Conservation (phyloP, 2,113 vertebrate species). For the Archilochus colubris region DNA sequence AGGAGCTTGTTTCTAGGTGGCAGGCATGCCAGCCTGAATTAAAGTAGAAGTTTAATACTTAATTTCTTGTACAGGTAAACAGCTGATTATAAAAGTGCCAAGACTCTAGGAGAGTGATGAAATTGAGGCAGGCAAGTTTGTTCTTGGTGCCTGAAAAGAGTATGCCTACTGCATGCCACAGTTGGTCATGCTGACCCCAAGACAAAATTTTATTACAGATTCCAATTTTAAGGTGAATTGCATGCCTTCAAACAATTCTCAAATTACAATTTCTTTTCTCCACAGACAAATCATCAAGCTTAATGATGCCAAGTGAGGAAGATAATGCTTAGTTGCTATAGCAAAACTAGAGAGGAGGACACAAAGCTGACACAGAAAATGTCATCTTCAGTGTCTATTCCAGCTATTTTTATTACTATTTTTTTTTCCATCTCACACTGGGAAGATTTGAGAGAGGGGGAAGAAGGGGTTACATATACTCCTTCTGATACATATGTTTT, state of each 20-base stretch:
- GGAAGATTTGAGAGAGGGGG: background rate
- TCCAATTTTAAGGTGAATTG: background rate
- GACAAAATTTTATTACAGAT: background rate
- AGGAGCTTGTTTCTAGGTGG: fast-evolving
- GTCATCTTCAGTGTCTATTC: background rate
- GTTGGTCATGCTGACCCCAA: background rate
- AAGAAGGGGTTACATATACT: background rate
- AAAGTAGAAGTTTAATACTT: background rate
- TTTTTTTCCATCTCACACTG: background rate
- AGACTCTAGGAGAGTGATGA: background rate
- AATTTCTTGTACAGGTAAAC: fast-evolving
- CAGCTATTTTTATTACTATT: background rate
- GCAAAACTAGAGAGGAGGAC: conserved; percentile 23
- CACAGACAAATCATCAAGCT: background rate
- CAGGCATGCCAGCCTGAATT: too few species aligned
- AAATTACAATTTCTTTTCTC: background rate
- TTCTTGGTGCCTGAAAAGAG: background rate
- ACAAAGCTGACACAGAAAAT: background rate
- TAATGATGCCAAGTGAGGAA: conserved; percentile 32
- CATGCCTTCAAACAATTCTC: background rate
- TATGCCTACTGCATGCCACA: background rate
- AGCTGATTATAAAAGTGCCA: background rate
- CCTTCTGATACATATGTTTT: background rate
- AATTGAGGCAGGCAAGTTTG: fast-evolving
- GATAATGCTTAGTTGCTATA: conserved; percentile 38